These are phyloP conservation scores for Yasuhikotakia modesta DNA, from an alignment of 2,797 vertebrate genomes.

Conservation along the genomic window DNA sequence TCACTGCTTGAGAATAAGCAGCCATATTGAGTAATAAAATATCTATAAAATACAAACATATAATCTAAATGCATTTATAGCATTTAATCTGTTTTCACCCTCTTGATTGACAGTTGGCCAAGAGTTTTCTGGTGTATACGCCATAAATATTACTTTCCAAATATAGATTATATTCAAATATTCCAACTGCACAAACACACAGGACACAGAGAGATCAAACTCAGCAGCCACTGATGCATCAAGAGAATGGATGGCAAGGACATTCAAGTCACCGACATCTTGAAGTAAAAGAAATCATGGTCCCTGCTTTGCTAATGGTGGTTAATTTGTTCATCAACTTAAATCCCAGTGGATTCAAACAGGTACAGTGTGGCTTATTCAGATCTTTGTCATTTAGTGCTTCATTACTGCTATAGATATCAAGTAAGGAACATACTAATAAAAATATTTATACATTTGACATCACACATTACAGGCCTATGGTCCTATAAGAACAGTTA, in stretches of 20 bases:
- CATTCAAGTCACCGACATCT: constrained; percentile 52
- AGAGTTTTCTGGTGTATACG: constrained; percentile 1
- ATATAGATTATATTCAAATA: constrained; percentile 10
- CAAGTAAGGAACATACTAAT: constrained; percentile 36
- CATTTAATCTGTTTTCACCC: constrained; percentile 56
- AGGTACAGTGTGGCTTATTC: constrained; percentile 52
- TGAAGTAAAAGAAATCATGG: constrained; percentile 44
- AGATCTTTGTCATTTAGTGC: constrained; percentile 63
- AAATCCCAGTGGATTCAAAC: constrained; percentile 49
- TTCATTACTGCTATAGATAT: constrained; percentile 40
- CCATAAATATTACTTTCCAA: constrained; percentile 12
- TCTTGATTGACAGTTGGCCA: constrained; percentile 56
- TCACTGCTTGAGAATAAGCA: constrained; percentile 68
- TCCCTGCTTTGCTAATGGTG: constrained; percentile 41
- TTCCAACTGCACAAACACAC: constrained; percentile 31
- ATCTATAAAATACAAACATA: constrained; percentile 40
- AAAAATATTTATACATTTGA: constrained; percentile 35
- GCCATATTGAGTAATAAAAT: constrained; percentile 60
- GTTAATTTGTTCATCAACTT: constrained; percentile 49
- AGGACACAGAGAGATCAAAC: constrained; percentile 54
- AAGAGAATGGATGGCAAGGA: constrained; percentile 60
- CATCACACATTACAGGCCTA: not conserved
- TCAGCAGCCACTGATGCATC: constrained; percentile 54
- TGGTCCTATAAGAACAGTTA: constrained; percentile 24
- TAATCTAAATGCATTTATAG: constrained; percentile 62